Evolutionary conservation across 2,113 vertebrate genomes (phyloP), one percentile per base, ranked within the genome.

Genomic region (Hydropotes inermis): DNA sequence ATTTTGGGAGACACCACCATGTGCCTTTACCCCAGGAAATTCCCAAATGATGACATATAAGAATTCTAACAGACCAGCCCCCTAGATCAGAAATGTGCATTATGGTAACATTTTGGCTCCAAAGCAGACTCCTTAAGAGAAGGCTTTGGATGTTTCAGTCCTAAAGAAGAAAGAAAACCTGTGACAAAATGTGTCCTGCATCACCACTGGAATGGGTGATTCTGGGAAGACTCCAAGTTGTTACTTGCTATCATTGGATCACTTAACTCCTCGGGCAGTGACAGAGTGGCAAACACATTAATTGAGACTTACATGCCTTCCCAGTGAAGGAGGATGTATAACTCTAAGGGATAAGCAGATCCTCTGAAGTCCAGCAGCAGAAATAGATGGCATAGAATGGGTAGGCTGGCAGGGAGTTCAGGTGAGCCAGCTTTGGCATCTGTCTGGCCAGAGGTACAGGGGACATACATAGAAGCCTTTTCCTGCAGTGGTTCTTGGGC

Each of bases 321-420:
- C 16, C 0, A 2, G 16, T 89, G 58, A 67, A 1, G 10, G 14
- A 70, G 9, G 19, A 33, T 33, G 21, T 23, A 7, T 7, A 85
- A 10, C 13, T 92, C 45, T 27, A 1, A 30, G 9, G 25, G 12
- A 55, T 4, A 10, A 27, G 11, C 2, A 61, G 36, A 74, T 4
- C 23, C 58, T 2, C 17, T 1, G 9, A 3, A 17, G 8, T 13
- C 5, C 39, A 58, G 28, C 3, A 50, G 36, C 16, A 84, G 14
- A 3, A 12, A 2, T 6, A 3, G 30, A 7, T 36, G 16, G 4
- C 60, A 19, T 23, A 16, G 9, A 17, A 25, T 0, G 3, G 0
- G 2, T 5, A 21, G 10, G 16, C 33, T 7, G 21, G 23, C 3
- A 64, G 9, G 15, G 52, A 87, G n/a, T 2, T 81, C 7, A 55